Conservation (phyloP, 2,113 vertebrate genomes). For the Gadus macrocephalus region DNA sequence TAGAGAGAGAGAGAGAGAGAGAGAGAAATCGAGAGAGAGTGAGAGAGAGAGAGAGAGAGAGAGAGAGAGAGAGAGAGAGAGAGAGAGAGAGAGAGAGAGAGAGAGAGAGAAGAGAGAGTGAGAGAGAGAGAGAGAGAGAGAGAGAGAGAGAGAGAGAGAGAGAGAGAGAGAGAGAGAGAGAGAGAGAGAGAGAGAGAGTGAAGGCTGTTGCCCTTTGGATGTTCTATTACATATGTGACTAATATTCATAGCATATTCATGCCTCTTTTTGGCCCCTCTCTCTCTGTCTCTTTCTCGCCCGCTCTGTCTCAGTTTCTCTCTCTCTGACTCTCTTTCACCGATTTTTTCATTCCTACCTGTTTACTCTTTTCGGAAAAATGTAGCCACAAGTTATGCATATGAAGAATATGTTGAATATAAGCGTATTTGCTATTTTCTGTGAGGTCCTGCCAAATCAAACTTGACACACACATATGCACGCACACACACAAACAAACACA, state of each 20-base stretch:
- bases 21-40: too few species aligned
- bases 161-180: too few species aligned
- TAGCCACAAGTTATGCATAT: constrained; percentile 7
- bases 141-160: too few species aligned
- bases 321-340: neutral
- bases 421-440: neutral
- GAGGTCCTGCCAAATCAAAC: neutral
- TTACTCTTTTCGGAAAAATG: constrained; percentile 1
- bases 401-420: neutral
- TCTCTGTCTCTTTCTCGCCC: neutral
- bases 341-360: neutral
- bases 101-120: too few species aligned
- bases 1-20: too few species aligned
- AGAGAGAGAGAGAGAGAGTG: too few species aligned
- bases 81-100: too few species aligned
- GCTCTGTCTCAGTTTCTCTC: neutral
- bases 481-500: constrained; percentile 4
- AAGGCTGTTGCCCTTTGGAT: too few species aligned
- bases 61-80: too few species aligned
- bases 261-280: neutral
- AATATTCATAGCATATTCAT: neutral
- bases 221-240: neutral
- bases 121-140: too few species aligned
- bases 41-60: too few species aligned
- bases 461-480: neutral